Evolutionary conservation across 2,797 vertebrate genomes (phyloP), one percentile per base, ranked within the genome.

Genomic region (Gymnocypris eckloni): DNA sequence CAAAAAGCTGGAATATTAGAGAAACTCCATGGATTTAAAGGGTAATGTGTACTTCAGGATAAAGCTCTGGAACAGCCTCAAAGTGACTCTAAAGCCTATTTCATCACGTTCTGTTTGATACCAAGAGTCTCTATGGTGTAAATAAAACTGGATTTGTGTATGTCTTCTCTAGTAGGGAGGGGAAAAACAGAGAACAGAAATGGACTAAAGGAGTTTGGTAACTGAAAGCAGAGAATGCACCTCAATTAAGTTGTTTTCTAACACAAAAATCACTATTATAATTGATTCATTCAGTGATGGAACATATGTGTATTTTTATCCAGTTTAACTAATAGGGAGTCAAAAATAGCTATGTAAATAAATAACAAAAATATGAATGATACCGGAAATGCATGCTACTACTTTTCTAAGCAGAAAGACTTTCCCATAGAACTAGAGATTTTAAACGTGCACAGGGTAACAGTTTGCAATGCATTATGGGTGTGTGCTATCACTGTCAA

Each of bases 91-190:
- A 92, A 90, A 91, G 59, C 89, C 88, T 81, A 89, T 93, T 91
- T 90, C 69, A 83, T 81, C 87, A 90, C 92, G 90, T 90, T 83
- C 86, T 77, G 88, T 91, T 89, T 76, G 78, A 84, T 76, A 82
- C 70, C 79, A 90, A 89, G 82, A 91, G 61, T 86, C 69, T 87
- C 69, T 83, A 59, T 72, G 45, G 85, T 79, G 85, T 90, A 89
- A 93, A 91, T 90, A 82, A 91, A 91, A 93, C 84, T 88, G 84
- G 89, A 92, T 88, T 91, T 92, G 73, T 86, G 71, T 90, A 87
- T 89, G 83, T 82, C 86, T 90, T 86, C 90, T 84, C 84, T 61
- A 88, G 89, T 16, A 33, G 45, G 10, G 28, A 61, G 18, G 59
- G 28, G 0, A 70, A 43, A 59, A 37, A 50, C 18, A 25, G 2